Evolutionary conservation across 2,888 invertebrate species (phyloP), one percentile per base, ranked within the genome.

Genomic region (Hedychridium roseum): DNA sequence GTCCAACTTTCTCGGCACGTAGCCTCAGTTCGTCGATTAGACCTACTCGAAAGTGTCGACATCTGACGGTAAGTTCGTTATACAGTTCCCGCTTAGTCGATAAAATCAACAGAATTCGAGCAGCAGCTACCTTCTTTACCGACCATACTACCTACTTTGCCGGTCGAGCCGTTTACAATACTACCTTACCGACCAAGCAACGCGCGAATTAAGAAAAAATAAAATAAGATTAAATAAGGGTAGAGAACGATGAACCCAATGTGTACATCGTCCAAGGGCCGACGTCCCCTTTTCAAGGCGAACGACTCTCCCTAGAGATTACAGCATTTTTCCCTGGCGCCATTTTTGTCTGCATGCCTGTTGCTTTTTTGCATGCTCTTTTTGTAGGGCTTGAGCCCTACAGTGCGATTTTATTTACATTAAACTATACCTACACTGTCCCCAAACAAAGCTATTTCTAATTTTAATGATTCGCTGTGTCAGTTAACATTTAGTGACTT

Each of bases 401-500:
- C n/a, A n/a, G n/a, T n/a, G n/a, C n/a, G n/a, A n/a, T n/a, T n/a
- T n/a, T n/a, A n/a, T n/a, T n/a, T n/a, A n/a, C n/a, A n/a, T n/a
- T n/a, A n/a, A n/a, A n/a, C n/a, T n/a, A n/a, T n/a, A n/a, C n/a
- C n/a, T n/a, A n/a, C n/a, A n/a, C n/a, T n/a, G n/a, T n/a, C n/a
- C n/a, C n/a, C n/a, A n/a, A n/a, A n/a, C n/a, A n/a, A n/a, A n/a
- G n/a, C n/a, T n/a, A n/a, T n/a, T n/a, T n/a, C n/a, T n/a, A n/a
- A n/a, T n/a, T n/a, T n/a, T n/a, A n/a, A n/a, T n/a, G n/a, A n/a
- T n/a, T n/a, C n/a, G n/a, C n/a, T n/a, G n/a, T n/a, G n/a, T n/a
- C n/a, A n/a, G n/a, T n/a, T n/a, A n/a, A n/a, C n/a, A n/a, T 30
- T 30, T 6, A 47, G 16, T 44, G 28, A 89, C 94, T 93, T 80